Percentiles rank a stretch among this genome's conserved stretches.
These are phyloP conservation scores for Drosophila quinaria DNA, from an alignment of 2,888 invertebrate genomes.

Conservation along the genomic window DNA sequence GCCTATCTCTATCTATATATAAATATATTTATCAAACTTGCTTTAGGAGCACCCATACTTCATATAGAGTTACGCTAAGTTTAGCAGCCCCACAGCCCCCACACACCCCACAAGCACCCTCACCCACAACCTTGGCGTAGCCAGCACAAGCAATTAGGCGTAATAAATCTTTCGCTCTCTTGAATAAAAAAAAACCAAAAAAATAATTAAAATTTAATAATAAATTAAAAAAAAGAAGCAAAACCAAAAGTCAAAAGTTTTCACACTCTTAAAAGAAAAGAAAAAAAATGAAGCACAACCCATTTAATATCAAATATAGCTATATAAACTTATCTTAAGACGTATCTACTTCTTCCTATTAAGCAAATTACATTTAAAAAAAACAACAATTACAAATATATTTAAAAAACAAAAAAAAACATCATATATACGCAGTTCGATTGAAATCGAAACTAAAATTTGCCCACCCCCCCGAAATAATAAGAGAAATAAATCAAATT, in stretches of 20 bases:
- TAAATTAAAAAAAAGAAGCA: conserved; percentile 3
- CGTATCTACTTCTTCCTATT: conserved; percentile 77
- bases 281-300: conserved; percentile 63
- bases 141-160: conserved; percentile 78
- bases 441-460: conserved; percentile 43
- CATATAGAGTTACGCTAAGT: conserved; percentile 63
- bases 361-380: conserved; percentile 51
- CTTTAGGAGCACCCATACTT: conserved; percentile 64
- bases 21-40: conserved; percentile 50
- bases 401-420: conserved; percentile 7
- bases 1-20: conserved; percentile 38
- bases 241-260: conserved; percentile 25
- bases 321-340: conserved; percentile 60
- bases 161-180: conserved; percentile 57
- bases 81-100: conserved; percentile 13
- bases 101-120: conserved; percentile 6
- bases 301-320: conserved; percentile 75
- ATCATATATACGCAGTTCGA: conserved; percentile 56
- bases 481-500: conserved; percentile 26
- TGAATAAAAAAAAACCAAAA: conserved; percentile 21
- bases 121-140: conserved; percentile 66
- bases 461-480: conserved; percentile 53
- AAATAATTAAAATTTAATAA: conserved; percentile 23
- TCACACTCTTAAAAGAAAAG: conserved; percentile 39
- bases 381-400: conserved; percentile 11